Percentiles rank a stretch among this genome's conserved stretches.
These are phyloP conservation scores for Chloroceryle amazona DNA, from an alignment of 2,797 vertebrate species.

Conservation along the genomic window DNA sequence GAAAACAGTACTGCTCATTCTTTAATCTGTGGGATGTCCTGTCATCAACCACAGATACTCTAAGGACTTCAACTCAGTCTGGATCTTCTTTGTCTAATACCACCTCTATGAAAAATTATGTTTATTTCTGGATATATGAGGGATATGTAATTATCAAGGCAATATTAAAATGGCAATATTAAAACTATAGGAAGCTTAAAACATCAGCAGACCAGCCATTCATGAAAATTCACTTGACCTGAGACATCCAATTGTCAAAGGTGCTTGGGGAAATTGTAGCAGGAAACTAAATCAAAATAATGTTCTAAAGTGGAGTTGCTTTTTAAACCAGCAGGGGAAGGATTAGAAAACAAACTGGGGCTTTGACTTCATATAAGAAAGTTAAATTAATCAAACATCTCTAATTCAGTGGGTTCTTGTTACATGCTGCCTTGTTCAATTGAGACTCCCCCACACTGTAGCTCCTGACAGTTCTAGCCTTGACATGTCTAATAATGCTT, in stretches of 20 bases:
- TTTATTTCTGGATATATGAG: background rate
- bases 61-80: background rate
- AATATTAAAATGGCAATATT: background rate
- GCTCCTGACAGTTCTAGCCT: background rate
- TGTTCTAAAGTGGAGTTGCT: background rate
- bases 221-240: background rate
- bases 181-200: background rate
- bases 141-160: background rate
- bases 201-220: background rate
- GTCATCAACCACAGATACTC: background rate
- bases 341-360: background rate
- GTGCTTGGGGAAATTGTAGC: background rate
- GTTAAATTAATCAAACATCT: background rate
- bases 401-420: background rate
- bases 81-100: background rate
- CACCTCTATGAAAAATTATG: background rate
- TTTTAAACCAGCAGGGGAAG: background rate
- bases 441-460: background rate
- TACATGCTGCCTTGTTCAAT: background rate
- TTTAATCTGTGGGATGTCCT: background rate
- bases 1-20: background rate
- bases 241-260: background rate
- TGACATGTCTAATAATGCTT: conserved; percentile 28
- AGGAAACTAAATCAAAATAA: background rate
- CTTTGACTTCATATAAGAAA: background rate